A percentile compares a stretch with the other conserved stretches of the same genome.
Conservation (phyloP, 2,113 vertebrate genomes). For the Menura novaehollandiae region DNA sequence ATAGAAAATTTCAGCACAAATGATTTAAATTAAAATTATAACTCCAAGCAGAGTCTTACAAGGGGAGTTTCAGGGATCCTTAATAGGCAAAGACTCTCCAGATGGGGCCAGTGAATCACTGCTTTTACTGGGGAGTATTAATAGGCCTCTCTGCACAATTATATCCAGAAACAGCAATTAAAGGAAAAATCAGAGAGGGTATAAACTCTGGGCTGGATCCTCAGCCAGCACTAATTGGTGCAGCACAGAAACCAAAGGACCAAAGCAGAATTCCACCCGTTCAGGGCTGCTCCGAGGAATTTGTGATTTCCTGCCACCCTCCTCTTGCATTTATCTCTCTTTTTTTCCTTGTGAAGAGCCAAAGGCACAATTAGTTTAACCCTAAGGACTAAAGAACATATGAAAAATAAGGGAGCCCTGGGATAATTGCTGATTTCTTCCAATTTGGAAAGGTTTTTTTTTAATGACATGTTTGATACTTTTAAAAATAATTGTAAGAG, state of each 20-base stretch:
- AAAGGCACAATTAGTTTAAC: not conserved
- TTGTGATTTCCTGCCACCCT: not conserved
- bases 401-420: not conserved
- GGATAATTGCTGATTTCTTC: not conserved
- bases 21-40: constrained; percentile 1
- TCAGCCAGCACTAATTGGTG: not conserved
- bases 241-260: not conserved
- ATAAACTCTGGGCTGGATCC: not conserved
- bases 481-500: not conserved
- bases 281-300: not conserved
- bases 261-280: not conserved
- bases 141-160: constrained; percentile 7
- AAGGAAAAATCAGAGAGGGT: not conserved
- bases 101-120: not conserved
- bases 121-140: not conserved
- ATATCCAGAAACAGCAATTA: constrained; percentile 22
- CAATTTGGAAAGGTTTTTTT: not conserved
- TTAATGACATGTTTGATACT: not conserved
- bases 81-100: constrained; percentile 4
- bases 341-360: not conserved
- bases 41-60: not conserved
- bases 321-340: not conserved
- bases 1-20: not conserved
- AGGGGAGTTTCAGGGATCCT: not conserved
- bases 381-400: not conserved